These are phyloP conservation scores for Chiloscyllium plagiosum DNA, from an alignment of 2,113 vertebrate species.

Conservation along the genomic window DNA sequence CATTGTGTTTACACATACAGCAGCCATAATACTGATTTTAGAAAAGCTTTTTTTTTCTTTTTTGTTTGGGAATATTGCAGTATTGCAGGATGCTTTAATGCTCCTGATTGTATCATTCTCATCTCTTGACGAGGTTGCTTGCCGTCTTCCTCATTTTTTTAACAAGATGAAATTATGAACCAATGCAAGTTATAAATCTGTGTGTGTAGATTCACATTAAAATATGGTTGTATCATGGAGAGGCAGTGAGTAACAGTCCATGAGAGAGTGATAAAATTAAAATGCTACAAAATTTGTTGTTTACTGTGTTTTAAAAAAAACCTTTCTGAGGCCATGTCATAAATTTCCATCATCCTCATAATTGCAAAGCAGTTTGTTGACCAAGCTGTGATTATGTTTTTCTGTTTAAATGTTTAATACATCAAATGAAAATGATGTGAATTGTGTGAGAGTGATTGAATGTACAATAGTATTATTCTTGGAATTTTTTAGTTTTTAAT, in stretches of 20 bases:
- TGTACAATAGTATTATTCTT: background rate
- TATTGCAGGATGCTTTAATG: background rate
- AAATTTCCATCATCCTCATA: background rate
- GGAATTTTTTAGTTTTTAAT: background rate
- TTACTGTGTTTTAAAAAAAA: background rate
- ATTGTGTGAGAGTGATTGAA: background rate
- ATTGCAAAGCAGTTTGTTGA: background rate
- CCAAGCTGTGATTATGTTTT: background rate
- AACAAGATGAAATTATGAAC: background rate
- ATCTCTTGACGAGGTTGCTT: background rate
- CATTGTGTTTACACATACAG: background rate
- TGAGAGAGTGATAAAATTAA: background rate
- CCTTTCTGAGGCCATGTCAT: background rate
- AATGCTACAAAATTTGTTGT: background rate
- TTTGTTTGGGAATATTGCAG: background rate
- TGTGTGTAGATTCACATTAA: background rate
- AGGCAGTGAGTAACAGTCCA: background rate
- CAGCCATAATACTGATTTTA: background rate
- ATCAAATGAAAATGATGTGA: background rate
- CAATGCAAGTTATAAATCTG: background rate
- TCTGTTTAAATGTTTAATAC: background rate
- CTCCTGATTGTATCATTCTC: background rate
- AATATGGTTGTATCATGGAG: background rate
- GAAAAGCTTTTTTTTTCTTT: background rate
- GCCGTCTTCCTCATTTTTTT: background rate